These are phyloP conservation scores for Mus pahari DNA, from an alignment of 2,113 vertebrate genomes.

Conservation along the genomic window DNA sequence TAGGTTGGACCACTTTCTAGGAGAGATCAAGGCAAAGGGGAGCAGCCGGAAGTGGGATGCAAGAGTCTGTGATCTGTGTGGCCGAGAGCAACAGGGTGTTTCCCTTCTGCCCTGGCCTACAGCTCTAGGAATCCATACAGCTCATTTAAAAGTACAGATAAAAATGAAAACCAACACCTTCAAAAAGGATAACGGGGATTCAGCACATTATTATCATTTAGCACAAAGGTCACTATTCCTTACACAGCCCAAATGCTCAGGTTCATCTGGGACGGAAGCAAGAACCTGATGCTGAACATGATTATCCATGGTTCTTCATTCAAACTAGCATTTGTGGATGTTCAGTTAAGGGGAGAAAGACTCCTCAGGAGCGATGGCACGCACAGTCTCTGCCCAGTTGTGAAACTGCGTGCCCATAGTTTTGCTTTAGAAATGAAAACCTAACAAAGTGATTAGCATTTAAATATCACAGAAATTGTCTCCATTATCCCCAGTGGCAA, in stretches of 20 bases:
- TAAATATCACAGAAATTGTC: constrained; percentile 71
- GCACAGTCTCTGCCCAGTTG: constrained; percentile 44
- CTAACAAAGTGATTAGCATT: constrained; percentile 73
- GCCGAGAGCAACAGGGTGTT: not conserved
- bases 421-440: constrained; percentile 78
- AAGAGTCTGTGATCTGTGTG: not conserved
- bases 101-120: not conserved
- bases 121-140: not conserved
- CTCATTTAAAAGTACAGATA: not conserved
- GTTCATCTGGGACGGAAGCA: not conserved
- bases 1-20: constrained; percentile 13
- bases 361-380: not conserved
- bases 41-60: not conserved
- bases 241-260: not conserved
- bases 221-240: not conserved
- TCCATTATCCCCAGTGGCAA: constrained; percentile 65
- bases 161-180: constrained; percentile 43
- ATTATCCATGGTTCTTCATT: not conserved
- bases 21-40: not conserved
- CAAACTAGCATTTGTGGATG: not conserved
- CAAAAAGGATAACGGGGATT: not conserved
- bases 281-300: not conserved
- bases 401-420: constrained; percentile 52
- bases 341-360: constrained; percentile 18
- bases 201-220: constrained; percentile 27